A percentile compares a stretch with the other conserved stretches of the same genome.
Evolutionary conservation across 2,113 vertebrate species (phyloP).

Genomic region (human (Homo sapiens)): GRCh38 chr18:26497501-26498000

Average conservation of each 20-base stretch:
- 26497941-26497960: constrained; percentile 23
- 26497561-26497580: neutral
- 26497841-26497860: neutral
- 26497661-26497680: neutral
- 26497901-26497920: constrained; percentile 14
- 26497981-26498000: constrained; percentile 31
- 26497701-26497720: too few relatives aligned
- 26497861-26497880: neutral
- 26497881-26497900: neutral
- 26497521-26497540: neutral
- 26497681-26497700: neutral
- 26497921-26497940: neutral
- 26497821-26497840: neutral
- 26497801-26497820: neutral
- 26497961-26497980: constrained; percentile 28
- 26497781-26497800: neutral
- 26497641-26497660: neutral
- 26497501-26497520: neutral
- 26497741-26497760: neutral
- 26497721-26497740: neutral
- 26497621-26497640: neutral
- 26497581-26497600: neutral
- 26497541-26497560: neutral
- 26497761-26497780: neutral
- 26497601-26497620: neutral